Evolutionary conservation across 2,888 invertebrate genomes (phyloP), one percentile per base, ranked within the genome.

Genomic region (Drosophila affinis): DNA sequence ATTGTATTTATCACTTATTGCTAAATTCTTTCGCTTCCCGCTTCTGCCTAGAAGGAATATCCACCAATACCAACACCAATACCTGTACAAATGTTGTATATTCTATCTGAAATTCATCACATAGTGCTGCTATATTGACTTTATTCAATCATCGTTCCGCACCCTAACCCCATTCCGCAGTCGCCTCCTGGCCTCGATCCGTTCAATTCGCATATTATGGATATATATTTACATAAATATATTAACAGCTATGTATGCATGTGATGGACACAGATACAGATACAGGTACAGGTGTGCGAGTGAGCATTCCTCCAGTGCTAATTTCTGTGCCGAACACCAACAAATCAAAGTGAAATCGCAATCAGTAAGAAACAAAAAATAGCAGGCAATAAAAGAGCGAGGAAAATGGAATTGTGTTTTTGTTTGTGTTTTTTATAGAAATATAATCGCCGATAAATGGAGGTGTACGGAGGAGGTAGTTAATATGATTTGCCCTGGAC

Each of bases 161-260:
- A 49, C 88, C 88, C 87, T 86, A 82, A 83, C 83, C 83, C 70
- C 77, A 87, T 85, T 83, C 78, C 64, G 5, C 55, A 45, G 54
- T 70, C 67, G 57, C 68, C 81, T 65, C 21, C 52, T 53, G 55
- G 64, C 57, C 71, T 21, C 65, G 74, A 67, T 74, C 54, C 62
- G 21, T 44, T 55, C 45, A 59, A 58, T 62, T 54, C 34, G 34
- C 32, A 12, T n/a, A 61, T 61, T 71, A 72, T 72, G 34, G 29
- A 72, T 63, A 71, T 47, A 21, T 65, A 58, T 53, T 59, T 54
- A 63, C 61, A 63, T 53, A 53, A 21, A n/a, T 61, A 56, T 59
- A 48, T 49, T 54, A 58, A 44, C 46, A 51, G 27, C 52, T 21
- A 21, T 21, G 21, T 44, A 53, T 27, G 44, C 72, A 75, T 85